Evolutionary conservation across 2,888 invertebrate species (phyloP), one percentile per base, ranked within the genome.

Genomic region (Lordiphosa fenestrarum): DNA sequence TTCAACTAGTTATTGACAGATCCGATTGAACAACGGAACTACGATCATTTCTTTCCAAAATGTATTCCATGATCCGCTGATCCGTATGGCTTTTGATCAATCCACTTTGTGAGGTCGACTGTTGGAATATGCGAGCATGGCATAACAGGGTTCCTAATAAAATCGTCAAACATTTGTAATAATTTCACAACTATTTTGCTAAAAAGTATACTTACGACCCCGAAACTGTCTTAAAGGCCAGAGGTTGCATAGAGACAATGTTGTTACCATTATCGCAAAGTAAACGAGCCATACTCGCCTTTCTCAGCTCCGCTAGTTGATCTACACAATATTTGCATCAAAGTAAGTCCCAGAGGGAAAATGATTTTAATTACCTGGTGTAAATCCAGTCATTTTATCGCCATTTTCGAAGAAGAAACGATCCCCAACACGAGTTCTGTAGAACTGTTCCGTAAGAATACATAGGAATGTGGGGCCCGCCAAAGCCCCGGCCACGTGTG

Each of bases 391-490:
- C 2, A 91, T 89, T 40, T 92, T 91, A 59, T 92, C 91, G 4
- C 93, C 92, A 72, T 93, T 93, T 88, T 95, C 95, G 81, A 92
- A 97, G 92, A 96, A 97, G 89, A 92, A 96, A 61, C 97, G 91
- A 89, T 98, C 98, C 0, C 96, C 96, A 6, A 93, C 94, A 76
- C 96, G 92, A 0, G 96, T 94, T 67, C 95, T 92, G 86, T 93
- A 94, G 90, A 97, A 97, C 90, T 97, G 97, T 85, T 95, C 95
- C 0, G 94, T 94, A 4, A 97, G 90, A 69, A 98, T 94, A 86
- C 97, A 97, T 2, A 96, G 91, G 91, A 95, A 96, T 0, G 97
- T 96, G 1, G 97, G 97, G 0, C 98, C 97, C 0, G 94, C 92
- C 44, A 95, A 91, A 0, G 96, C 93, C 0, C 94, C 96, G 0